These are phyloP conservation scores for Cynaeus angustus DNA, from an alignment of 2,888 invertebrate genomes.

Conservation along the genomic window DNA sequence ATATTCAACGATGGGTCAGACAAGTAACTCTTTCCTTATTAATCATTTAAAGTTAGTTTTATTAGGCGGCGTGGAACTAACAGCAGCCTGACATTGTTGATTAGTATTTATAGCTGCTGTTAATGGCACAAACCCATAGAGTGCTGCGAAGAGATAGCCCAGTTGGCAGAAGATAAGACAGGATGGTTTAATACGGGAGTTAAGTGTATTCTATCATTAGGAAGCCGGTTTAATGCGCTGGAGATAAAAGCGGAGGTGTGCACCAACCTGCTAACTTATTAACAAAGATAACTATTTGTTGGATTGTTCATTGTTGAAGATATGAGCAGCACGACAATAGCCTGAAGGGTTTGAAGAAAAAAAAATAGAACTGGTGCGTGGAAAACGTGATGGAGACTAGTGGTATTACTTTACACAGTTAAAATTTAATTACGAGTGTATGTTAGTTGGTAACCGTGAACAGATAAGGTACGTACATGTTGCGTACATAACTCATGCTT, in stretches of 20 bases:
- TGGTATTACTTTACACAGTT: slow-evolving; percentile 37
- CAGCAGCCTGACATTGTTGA: slow-evolving; percentile 54
- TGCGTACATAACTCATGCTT: slow-evolving; percentile 49
- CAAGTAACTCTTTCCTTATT: slow-evolving; percentile 33
- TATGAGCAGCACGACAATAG: slow-evolving; percentile 10
- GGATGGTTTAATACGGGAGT: slow-evolving; percentile 59
- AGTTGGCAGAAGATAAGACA: slow-evolving; percentile 55
- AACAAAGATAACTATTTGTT: slow-evolving; percentile 54
- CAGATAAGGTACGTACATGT: slow-evolving; percentile 50
- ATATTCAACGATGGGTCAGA: slow-evolving; percentile 25
- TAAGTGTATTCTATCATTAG: slow-evolving; percentile 66
- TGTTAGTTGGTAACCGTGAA: slow-evolving; percentile 44
- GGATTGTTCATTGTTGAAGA: slow-evolving; percentile 44
- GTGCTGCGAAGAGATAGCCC: slow-evolving; percentile 52
- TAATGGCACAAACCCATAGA: slow-evolving; percentile 56
- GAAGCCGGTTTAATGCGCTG: slow-evolving; percentile 59
- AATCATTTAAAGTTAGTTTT: slow-evolving; percentile 44
- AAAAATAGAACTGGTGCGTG: slow-evolving; percentile 22
- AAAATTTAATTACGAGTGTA: slow-evolving; percentile 49
- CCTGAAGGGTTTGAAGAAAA: not conserved
- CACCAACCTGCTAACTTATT: slow-evolving; percentile 60
- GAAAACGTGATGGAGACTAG: slow-evolving; percentile 28
- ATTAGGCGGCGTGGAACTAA: slow-evolving; percentile 44
- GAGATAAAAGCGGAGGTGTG: slow-evolving; percentile 55
- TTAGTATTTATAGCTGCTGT: slow-evolving; percentile 57